Evolutionary conservation across 2,797 vertebrate species (phyloP).

Genomic region (Erithacus rubecula): DNA sequence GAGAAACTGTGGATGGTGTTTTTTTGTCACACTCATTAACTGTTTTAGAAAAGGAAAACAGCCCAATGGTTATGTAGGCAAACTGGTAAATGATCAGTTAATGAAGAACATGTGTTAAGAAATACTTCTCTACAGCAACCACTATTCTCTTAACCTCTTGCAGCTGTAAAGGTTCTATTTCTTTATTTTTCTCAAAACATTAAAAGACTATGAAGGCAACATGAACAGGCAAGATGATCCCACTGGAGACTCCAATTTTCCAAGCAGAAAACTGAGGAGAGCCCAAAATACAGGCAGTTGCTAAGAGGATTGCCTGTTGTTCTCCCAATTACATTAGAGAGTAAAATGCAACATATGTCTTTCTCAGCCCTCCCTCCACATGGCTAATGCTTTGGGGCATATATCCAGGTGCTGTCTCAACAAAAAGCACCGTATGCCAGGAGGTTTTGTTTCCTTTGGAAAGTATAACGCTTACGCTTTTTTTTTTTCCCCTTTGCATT

Average conservation of each 20-base stretch:
- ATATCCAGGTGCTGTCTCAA: slow-evolving; percentile 56
- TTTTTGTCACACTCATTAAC: slow-evolving; percentile 5
- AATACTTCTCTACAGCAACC: slow-evolving; percentile 34
- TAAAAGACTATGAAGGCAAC: slow-evolving; percentile 17
- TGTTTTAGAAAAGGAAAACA: slow-evolving; percentile 14
- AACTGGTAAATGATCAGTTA: slow-evolving; percentile 53
- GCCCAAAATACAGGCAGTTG: slow-evolving; percentile 18
- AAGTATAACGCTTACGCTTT: background rate
- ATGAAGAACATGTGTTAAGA: slow-evolving; percentile 43
- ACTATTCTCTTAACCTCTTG: slow-evolving; percentile 35
- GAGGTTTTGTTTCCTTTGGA: slow-evolving; percentile 64
- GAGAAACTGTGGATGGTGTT: background rate
- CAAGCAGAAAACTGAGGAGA: background rate
- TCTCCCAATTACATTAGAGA: slow-evolving; percentile 48
- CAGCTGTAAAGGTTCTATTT: slow-evolving; percentile 46
- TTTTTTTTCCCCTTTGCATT: background rate
- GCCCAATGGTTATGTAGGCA: slow-evolving; percentile 17
- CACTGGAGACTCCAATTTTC: slow-evolving; percentile 40
- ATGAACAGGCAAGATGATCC: background rate
- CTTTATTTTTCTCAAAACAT: slow-evolving; percentile 22
- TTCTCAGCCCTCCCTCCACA: slow-evolving; percentile 22
- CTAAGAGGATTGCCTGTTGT: slow-evolving; percentile 39
- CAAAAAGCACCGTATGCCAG: slow-evolving; percentile 45
- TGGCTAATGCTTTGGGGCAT: slow-evolving; percentile 39
- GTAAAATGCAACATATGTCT: slow-evolving; percentile 50